Base-by-base conservation (phyloP, 1,140 invertebrate species). In the Dreissena polymorpha region DNA sequence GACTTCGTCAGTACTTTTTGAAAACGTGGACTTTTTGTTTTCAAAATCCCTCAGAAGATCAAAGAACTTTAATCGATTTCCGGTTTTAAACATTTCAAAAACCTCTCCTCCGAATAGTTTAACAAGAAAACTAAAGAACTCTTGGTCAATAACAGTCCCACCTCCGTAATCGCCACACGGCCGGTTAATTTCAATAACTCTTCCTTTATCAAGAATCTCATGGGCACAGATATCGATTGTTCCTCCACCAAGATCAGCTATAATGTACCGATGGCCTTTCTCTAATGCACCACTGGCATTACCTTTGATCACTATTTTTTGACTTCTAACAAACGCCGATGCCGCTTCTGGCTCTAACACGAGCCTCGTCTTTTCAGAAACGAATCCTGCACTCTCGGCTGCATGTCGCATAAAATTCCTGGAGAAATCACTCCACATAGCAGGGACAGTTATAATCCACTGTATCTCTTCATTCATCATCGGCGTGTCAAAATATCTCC, bases 271-370 rank as follows among this genome's bases (percentile, higher is more conserved):
- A 2, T 79, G 80, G 6, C 85, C 81, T 16, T n/a, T 10, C 16
- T 50, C 65, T 51, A 80, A 76, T 18, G 70, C 64, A 18, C 25
- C 49, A 10, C 18, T 39, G 10, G 23, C 39, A 18, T 27, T n/a
- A 39, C 29, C 29, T 39, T 25, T 39, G n/a, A 21, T 21, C 8
- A 70, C 51, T n/a, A 57, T 23, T 73, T 18, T n/a, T 21, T 65
- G 51, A 55, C 82, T 69, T 49, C 68, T 76, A n/a, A 76, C 74
- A 29, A 72, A 85, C 51, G 84, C 69, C 10, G 85, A 84, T 27
- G 85, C 85, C 21, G 74, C 82, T 65, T 84, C 85, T 3, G 85
- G 85, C 79, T 86, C 85, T 13, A 86, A 51, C n/a, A 82, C 85
- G 0, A 86, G 50, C 21, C 67, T 25, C 29, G 84, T 53, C 8